Evolutionary conservation across 2,797 vertebrate species (phyloP), one percentile per base, ranked within the genome.

Genomic region (Ceryle rudis): DNA sequence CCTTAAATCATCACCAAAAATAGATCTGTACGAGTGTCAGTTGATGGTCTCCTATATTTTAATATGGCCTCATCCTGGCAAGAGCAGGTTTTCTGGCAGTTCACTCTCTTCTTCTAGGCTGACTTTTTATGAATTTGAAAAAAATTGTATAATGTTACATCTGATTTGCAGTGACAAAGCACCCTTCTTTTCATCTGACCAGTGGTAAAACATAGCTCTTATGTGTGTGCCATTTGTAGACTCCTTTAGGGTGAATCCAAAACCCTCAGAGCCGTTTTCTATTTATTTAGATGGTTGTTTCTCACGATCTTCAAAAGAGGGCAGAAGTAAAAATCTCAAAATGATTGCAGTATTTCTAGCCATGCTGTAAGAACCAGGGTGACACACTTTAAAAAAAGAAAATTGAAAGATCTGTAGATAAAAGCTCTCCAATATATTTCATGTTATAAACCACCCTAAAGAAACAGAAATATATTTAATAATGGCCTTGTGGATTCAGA

Each of bases 1-100:
- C 96, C 94, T 96, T 86, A 97, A 97, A 93, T 96, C 81, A 57
- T 86, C 94, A 83, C 97, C 97, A 98, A 97, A 98, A 98, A 96
- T 97, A 98, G 97, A 94, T 86, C 46, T 89, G 89, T 89, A 90
- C 6, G 49, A 93, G 89, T 87, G 95, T 98, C 95, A 89, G 89
- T 82, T 96, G 92, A 95, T 97, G 94, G 80, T 95, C 95, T 96
- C 84, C 79, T 93, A 0, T 91, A 51, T 97, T 96, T 94, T 89
- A 89, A 71, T 90, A 62, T 85, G 67, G 83, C 78, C 79, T 95
- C 94, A 81, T 89, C 92, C 85, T 96, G 79, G 75, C 79, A 96
- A 61, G 82, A 91, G 88, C 91, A 93, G 84, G 71, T 90, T 95
- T 71, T 94, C 94, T 88, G 93, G 93, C 89, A 77, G 92, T 93